These are phyloP conservation scores for Halcyon leucocephala DNA, from an alignment of 2,797 vertebrate genomes.

Conservation along the genomic window DNA sequence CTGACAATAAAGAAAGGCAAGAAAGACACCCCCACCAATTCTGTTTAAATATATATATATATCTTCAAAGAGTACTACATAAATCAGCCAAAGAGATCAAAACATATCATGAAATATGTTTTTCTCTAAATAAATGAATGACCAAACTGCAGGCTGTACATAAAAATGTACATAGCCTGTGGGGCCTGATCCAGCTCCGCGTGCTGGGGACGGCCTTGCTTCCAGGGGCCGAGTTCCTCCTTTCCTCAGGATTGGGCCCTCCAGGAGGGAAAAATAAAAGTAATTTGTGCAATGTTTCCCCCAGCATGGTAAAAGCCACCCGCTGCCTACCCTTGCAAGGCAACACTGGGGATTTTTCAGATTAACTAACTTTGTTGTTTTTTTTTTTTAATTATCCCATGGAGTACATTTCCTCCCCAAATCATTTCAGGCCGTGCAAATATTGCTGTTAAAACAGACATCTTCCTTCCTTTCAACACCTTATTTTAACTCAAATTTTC, in stretches of 20 bases:
- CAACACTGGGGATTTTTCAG: not conserved
- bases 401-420: not conserved
- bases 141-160: not conserved
- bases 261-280: conserved; percentile 13
- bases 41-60: not conserved
- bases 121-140: not conserved
- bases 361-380: conserved; percentile 22
- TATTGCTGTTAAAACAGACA: not conserved
- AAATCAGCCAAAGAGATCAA: not conserved
- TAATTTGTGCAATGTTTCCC: not conserved
- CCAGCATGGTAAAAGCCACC: not conserved
- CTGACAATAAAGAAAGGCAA: not conserved
- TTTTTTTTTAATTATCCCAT: not conserved
- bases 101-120: not conserved
- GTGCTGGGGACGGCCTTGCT: not conserved
- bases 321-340: not conserved
- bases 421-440: not conserved
- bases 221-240: not conserved
- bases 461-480: not conserved
- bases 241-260: conserved; percentile 26
- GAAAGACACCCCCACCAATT: not conserved
- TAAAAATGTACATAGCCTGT: not conserved
- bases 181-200: not conserved
- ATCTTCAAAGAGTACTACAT: not conserved
- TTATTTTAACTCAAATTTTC: not conserved